Evolutionary conservation across 2,888 invertebrate genomes (phyloP), one percentile per base, ranked within the genome.

Genomic region (Branchipolynoe longqiensis): DNA sequence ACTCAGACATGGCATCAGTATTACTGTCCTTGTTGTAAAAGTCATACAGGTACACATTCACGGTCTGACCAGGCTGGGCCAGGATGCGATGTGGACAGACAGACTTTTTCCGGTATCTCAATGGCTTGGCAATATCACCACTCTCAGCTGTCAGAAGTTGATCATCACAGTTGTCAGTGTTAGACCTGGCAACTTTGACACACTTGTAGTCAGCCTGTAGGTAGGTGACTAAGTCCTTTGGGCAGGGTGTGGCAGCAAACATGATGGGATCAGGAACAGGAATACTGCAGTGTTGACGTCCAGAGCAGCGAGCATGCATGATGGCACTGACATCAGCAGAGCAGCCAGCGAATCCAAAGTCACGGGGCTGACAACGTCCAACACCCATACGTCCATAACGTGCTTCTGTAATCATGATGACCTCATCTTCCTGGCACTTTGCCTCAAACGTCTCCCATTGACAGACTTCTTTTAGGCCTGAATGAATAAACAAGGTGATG

Each of bases 191-290:
- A 4, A 73, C 87, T 82, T 54, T 58, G 28, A 85, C 64, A 64
- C 87, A 87, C 18, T 54, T 62, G 73, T 85, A 88, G n/a, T 85
- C 85, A 3, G 84, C 87, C 22, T 87, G 85, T 74, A 88, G 87
- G 56, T 88, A 88, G 22, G 86, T 73, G 8, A 88, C 87, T 33
- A 87, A 82, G 33, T 88, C 86, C 22, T 64, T 84, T 1, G 85
- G 87, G 64, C 87, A 88, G 62, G 84, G 82, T 28, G 58, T 84
- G 25, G 48, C 56, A 36, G 74, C 48, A 48, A 74, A 62, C 48
- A 86, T 38, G 33, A 36, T 69, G 6, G 78, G 84, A 40, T 86
- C 84, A 22, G 86, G 86, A n/a, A 86, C 56, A 25, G 41, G 22
- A 22, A 86, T 81, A 18, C 48, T 18, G 81, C 86, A 86, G 31